Evolutionary conservation across 2,113 vertebrate species (phyloP), one percentile per base, ranked within the genome.

Genomic region (human (Homo sapiens)): DNA sequence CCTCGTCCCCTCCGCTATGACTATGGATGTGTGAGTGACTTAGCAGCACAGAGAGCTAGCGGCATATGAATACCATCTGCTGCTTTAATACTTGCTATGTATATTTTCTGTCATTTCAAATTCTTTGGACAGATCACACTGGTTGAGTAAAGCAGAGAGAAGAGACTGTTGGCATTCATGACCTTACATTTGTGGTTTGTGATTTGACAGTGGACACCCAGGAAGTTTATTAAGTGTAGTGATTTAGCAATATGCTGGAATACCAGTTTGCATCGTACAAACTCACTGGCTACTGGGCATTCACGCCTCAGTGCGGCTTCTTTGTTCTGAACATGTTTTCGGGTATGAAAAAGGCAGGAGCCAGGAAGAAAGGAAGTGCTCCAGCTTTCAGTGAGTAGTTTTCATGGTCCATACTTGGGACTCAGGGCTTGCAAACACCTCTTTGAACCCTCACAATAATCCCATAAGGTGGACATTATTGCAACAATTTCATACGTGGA

Each of bases 71-170:
- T 17, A 68, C 79, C 97, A 72, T 94, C 92, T 84, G 96, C 83
- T 75, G 22, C 64, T 57, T 66, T 92, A 76, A 68, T 72, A 61
- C 75, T 72, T 45, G 70, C 43, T 40, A 38, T 27, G 75, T 84
- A 35, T 87, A 93, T 80, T 96, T 92, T 93, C 73, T 80, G 66
- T 78, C 52, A 81, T 66, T 96, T 85, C 32, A 50, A 55, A 66
- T 72, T 75, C 43, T 70, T 45, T 93, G 90, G 43, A 80, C 16
- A 66, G 79, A 96, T 75, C 35, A 7, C 40, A 45, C 17, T 32
- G 70, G 38, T 70, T 76, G 55, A 68, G 27, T n/a, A 86, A 93
- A 94, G 45, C 35, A 70, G 55, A 75, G 66, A 83, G n/a, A 87
- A 64, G 7, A 87, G 73, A 85, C 48, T 40, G 16, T 52, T 87